Percentiles rank a stretch among this genome's conserved stretches.
Evolutionary conservation across 2,888 invertebrate genomes (phyloP).

Genomic region (Griposia aprilina): DNA sequence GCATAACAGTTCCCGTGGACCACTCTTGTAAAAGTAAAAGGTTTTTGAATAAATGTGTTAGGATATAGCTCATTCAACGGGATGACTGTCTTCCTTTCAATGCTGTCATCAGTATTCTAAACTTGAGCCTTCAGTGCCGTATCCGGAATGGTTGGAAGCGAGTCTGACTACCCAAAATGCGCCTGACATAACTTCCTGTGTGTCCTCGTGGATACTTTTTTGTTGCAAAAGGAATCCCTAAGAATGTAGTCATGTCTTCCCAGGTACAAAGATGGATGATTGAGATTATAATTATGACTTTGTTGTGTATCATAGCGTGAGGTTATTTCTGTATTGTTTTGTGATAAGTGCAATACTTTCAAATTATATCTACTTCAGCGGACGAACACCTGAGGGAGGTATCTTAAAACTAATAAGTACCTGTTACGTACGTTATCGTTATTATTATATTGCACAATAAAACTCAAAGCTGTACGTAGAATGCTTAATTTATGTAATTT

Average conservation of each 20-base stretch:
- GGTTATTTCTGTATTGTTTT: not conserved
- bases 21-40: not conserved
- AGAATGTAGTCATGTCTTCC: too few species aligned
- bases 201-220: not conserved
- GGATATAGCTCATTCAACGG: too few species aligned
- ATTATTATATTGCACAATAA: slow-evolving; percentile 40
- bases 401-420: slow-evolving; percentile 1
- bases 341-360: not conserved
- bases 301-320: not conserved
- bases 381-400: not conserved
- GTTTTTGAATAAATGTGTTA: not conserved
- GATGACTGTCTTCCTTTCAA: too few species aligned
- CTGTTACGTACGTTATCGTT: not conserved
- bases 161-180: not conserved
- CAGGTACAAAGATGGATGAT: not conserved
- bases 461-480: not conserved
- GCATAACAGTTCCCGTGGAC: slow-evolving; percentile 3
- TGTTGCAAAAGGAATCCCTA: too few species aligned
- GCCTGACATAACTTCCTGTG: not conserved
- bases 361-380: not conserved
- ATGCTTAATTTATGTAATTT: slow-evolving; percentile 76
- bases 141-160: not conserved
- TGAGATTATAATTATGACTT: not conserved
- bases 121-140: not conserved
- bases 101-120: too few species aligned